Evolutionary conservation across 2,797 vertebrate species (phyloP), one percentile per base, ranked within the genome.

Genomic region (Perodicticus potto): DNA sequence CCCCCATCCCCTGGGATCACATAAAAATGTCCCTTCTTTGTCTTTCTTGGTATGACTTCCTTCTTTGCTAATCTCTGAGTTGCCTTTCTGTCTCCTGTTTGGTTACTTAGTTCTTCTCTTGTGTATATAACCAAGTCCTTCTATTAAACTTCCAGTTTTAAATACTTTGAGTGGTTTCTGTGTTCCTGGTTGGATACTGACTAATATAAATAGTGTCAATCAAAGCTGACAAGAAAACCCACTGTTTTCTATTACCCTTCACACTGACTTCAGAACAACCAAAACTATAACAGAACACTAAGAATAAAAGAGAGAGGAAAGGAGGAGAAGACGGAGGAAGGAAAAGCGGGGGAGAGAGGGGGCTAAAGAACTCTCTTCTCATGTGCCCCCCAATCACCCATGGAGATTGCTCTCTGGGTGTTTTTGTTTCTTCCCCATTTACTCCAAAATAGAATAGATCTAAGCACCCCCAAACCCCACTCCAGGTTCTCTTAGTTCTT

Each of bases 171-270:
- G 59, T 85, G 43, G 12, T 82, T 93, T 91, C 78, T 82, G 25
- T 49, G 86, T 93, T 86, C 29, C 72, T 57, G 9, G 10, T 49
- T 96, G 55, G 14, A 85, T 45, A 37, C 5, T 83, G 43, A 86
- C 22, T 69, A 86, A 94, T 43, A 59, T 5, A 76, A 80, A 83
- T 32, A 65, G n/a, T 70, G 91, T 92, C 63, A 63, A 82, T 91
- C 22, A 86, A 94, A 78, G 57, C 10, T 55, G 14, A 88, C 27
- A 59, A 43, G 49, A 23, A 87, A 90, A 83, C 17, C 25, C 16
- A 77, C 17, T 87, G 37, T 49, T 74, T 91, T 86, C 78, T 73
- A 22, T 77, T 78, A 72, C 8, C 19, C 43, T 6, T 95, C 32
- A 59, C 2, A 74, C 5, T 85, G 45, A 40, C 23, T 45, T 92